Conservation (phyloP, 2,888 invertebrate genomes). For the Danaus chrysippus region DNA sequence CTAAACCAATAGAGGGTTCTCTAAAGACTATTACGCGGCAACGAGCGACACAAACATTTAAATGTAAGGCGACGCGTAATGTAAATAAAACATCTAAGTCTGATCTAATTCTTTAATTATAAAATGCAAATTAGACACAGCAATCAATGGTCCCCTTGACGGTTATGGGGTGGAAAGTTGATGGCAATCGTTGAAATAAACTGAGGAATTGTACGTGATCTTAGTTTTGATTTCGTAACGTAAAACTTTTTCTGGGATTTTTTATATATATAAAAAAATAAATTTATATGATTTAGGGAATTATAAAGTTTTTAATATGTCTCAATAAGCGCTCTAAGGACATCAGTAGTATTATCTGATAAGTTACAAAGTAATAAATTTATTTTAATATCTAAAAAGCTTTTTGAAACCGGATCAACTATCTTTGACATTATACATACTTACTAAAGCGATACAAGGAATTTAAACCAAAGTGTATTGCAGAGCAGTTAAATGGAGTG, state of each 20-base stretch:
- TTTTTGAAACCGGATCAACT: too few species aligned
- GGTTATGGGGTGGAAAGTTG: slow-evolving; percentile 72
- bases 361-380: too few species aligned
- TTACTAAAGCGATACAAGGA: too few species aligned
- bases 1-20: slow-evolving; percentile 6
- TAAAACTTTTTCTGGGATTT: background rate
- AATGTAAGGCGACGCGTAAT: slow-evolving; percentile 26
- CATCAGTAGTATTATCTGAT: too few species aligned
- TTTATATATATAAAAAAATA: background rate
- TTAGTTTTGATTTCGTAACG: slow-evolving; percentile 3
- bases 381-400: too few species aligned
- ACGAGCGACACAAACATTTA: slow-evolving; percentile 21
- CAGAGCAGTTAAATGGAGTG: too few species aligned
- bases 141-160: slow-evolving; percentile 63
- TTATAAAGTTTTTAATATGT: too few species aligned
- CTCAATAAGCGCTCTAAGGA: too few species aligned
- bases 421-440: too few species aligned
- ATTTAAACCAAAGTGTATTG: too few species aligned
- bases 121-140: slow-evolving; percentile 70
- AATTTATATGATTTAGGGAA: too few species aligned
- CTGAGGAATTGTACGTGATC: slow-evolving; percentile 27
- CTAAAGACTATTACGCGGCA: slow-evolving; percentile 14
- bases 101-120: slow-evolving; percentile 56
- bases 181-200: slow-evolving; percentile 45
- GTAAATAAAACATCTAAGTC: slow-evolving; percentile 26